phyloP scores from a whole-genome alignment of 1,140 invertebrate species.

The Xylocopa sonorina region DNA sequence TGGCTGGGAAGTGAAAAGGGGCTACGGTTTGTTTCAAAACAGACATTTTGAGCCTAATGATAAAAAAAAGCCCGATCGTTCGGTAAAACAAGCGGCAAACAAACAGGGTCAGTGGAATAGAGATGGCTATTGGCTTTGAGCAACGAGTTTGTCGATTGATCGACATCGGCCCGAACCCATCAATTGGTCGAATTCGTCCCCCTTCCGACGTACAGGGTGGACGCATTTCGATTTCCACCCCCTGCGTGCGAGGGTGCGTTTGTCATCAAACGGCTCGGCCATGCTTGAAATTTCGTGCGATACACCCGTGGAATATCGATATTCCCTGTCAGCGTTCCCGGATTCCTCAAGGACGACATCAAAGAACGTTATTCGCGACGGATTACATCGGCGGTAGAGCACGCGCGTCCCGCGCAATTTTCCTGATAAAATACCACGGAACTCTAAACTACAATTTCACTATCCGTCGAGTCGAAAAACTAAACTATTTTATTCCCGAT shows the following conservation, averaged over 20 bases:
- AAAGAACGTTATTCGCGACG: conserved; percentile 55
- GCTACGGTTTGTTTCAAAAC: neutral
- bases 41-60: conserved; percentile 19
- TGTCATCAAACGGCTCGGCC: conserved; percentile 72
- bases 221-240: conserved; percentile 70
- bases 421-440: neutral
- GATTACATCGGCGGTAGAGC: conserved; percentile 29
- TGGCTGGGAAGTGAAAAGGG: conserved; percentile 11
- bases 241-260: conserved; percentile 66
- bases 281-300: conserved; percentile 73
- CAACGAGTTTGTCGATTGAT: conserved; percentile 71
- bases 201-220: conserved; percentile 59
- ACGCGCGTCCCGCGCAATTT: neutral
- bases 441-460: neutral
- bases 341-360: conserved; percentile 68
- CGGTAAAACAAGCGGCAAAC: conserved; percentile 49
- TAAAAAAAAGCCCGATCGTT: conserved; percentile 54
- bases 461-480: neutral
- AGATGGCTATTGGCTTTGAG: conserved; percentile 61
- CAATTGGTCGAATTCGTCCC: conserved; percentile 74
- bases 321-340: conserved; percentile 56
- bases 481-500: neutral
- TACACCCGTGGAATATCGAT: conserved; percentile 69
- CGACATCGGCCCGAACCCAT: conserved; percentile 61
- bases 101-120: conserved; percentile 69